Evolutionary conservation across 1,140 invertebrate genomes (phyloP).

Genomic region (Manduca sexta): DNA sequence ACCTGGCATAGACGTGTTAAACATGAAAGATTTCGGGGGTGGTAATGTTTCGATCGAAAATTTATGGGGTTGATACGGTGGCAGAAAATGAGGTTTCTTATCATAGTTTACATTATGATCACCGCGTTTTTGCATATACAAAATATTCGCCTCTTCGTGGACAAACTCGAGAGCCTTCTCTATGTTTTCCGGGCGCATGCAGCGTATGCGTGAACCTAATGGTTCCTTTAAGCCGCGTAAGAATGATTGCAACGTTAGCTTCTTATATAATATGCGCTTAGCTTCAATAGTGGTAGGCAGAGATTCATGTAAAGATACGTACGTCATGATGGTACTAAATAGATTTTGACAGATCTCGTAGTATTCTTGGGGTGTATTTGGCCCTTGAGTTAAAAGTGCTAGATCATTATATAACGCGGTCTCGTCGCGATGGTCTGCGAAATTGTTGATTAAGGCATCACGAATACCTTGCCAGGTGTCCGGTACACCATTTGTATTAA

Average conservation of each 20-base stretch:
- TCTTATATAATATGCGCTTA: conserved; percentile 1
- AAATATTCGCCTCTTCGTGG: conserved; percentile 5
- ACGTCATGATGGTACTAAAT: conserved; percentile 23
- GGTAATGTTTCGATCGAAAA: background rate
- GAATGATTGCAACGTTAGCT: conserved; percentile 1
- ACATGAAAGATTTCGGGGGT: too few relatives aligned
- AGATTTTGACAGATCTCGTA: conserved; percentile 16
- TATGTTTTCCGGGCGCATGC: conserved; percentile 4
- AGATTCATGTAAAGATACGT: conserved; percentile 1
- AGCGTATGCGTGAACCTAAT: conserved; percentile 4
- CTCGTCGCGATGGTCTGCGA: conserved; percentile 19
- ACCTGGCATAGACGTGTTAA: background rate
- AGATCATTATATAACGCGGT: conserved; percentile 18
- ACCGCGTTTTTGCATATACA: conserved; percentile 8
- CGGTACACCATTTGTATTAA: conserved; percentile 22
- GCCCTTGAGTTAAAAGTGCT: conserved; percentile 10
- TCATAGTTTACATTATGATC: conserved; percentile 1
- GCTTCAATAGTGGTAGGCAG: conserved; percentile 1
- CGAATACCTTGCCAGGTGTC: conserved; percentile 20
- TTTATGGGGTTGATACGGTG: background rate
- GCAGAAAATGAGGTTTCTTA: background rate
- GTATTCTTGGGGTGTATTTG: conserved; percentile 13
- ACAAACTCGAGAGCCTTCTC: conserved; percentile 9
- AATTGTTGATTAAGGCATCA: conserved; percentile 18
- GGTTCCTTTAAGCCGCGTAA: conserved; percentile 5